Evolutionary conservation across 2,888 invertebrate genomes (phyloP).

Genomic region (Halictus ligatus): DNA sequence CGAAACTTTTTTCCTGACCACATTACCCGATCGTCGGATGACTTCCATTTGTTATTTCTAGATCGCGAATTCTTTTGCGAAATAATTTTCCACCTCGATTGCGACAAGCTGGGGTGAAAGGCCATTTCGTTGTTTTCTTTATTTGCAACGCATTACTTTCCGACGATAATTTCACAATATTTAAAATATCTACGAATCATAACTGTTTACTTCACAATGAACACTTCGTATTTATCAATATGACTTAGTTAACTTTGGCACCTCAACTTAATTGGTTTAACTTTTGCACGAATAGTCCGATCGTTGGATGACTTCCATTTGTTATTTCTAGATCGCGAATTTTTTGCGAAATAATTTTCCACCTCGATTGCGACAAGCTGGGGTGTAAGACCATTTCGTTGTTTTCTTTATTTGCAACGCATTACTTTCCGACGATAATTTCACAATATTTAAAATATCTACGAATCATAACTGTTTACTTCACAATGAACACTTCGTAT

Average conservation of each 20-base stretch:
- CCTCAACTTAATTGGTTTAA: no score
- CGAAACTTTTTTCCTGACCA: neutral
- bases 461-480: neutral
- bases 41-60: neutral
- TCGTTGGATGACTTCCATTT: neutral
- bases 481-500: neutral
- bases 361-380: neutral
- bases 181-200: neutral
- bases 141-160: neutral
- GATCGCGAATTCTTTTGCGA: neutral
- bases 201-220: neutral
- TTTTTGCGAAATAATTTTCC: neutral
- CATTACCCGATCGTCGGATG: neutral
- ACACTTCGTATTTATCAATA: neutral
- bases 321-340: neutral
- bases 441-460: neutral
- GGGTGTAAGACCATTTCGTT: neutral
- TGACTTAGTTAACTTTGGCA: no score
- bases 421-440: neutral
- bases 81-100: neutral
- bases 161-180: neutral
- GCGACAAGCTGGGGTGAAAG: neutral
- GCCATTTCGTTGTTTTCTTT: neutral
- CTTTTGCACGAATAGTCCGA: no score
- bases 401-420: neutral